Evolutionary conservation across 1,140 invertebrate species (phyloP), one percentile per base, ranked within the genome.

Genomic region (Philopotamus ludificatus): DNA sequence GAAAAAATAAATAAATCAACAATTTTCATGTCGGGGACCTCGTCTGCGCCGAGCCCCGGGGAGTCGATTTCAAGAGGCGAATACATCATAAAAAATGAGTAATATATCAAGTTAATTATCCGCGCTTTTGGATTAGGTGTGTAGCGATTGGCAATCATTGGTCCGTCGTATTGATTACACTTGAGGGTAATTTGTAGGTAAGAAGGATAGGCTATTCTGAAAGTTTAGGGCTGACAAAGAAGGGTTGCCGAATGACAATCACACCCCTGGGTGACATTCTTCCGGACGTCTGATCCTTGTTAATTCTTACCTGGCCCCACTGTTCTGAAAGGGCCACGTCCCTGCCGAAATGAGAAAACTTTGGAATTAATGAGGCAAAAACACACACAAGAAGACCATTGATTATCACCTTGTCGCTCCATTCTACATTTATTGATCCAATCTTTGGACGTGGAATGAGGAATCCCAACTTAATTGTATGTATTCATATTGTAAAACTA

Each of bases 241-340:
- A 57, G 53, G 53, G 28, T 25, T 57, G 28, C 15, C 25, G 53
- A 25, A 51, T 51, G 53, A 57, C 53, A 57, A 57, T 57, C n/a
- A 25, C 53, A 57, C 53, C 53, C 53, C 16, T 21, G 53, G 53
- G 53, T 57, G 53, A 57, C 53, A 25, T 57, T 57, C 22, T 16
- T 25, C n/a, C 53, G 20, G 53, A 16, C 12, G 53, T 25, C 53
- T 34, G 15, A 18, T 25, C 15, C 20, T 42, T 57, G 25, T 25
- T 57, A 21, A 21, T 57, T 34, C 53, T 57, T 21, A 57, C 53
- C 53, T 57, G 53, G n/a, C n/a, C 4, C 53, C n/a, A 8, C 15
- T 12, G 50, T 26, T 9, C 23, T 25, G 23, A 26, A 16, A 23
- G n/a, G 15, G 10, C 10, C 53, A 57, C 53, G 47, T 49, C 47